These are phyloP conservation scores for Stichodactyla mertensii DNA, from an alignment of 64 coral and sea anemone species.

Conservation along the genomic window DNA sequence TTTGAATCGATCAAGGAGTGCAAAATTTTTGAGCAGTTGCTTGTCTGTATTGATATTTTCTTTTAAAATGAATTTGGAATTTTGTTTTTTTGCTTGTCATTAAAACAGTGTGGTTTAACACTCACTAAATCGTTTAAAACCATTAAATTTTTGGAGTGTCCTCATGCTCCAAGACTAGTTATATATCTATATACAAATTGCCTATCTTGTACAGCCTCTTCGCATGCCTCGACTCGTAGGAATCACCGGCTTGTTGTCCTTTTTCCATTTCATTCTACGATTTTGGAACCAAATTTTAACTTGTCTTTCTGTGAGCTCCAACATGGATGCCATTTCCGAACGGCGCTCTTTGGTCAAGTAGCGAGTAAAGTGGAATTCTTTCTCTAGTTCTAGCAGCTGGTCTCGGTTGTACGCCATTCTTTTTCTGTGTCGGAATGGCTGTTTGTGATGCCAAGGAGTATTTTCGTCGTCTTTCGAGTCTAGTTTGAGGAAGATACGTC, in stretches of 20 bases:
- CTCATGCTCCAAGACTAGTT: neutral
- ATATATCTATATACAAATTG: neutral
- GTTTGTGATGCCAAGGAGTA: conserved; percentile 55
- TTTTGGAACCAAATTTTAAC: conserved; percentile 99
- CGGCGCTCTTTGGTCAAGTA: conserved; percentile 84
- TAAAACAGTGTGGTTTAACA: neutral
- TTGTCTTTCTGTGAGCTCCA: conserved; percentile 92
- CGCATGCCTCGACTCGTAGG: conserved; percentile 62
- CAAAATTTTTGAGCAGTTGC: neutral
- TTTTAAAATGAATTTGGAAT: neutral
- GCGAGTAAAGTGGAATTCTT: conserved; percentile 97
- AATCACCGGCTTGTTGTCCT: conserved; percentile 57
- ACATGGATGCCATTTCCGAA: conserved; percentile 83
- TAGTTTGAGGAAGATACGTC: neutral
- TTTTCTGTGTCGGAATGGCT: conserved; percentile 70
- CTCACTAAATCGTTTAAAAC: neutral
- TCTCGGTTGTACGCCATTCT: conserved; percentile 85
- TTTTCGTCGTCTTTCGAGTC: conserved; percentile 44
- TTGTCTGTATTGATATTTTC: too few relatives aligned
- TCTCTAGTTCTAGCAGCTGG: conserved; percentile 92
- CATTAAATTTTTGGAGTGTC: neutral
- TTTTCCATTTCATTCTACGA: conserved; percentile 98
- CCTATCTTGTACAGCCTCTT: conserved; percentile 49
- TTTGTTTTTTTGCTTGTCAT: neutral
- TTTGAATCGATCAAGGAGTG: neutral